Evolutionary conservation across 2,888 invertebrate species (phyloP).

Genomic region (Drosophila meridionalis): DNA sequence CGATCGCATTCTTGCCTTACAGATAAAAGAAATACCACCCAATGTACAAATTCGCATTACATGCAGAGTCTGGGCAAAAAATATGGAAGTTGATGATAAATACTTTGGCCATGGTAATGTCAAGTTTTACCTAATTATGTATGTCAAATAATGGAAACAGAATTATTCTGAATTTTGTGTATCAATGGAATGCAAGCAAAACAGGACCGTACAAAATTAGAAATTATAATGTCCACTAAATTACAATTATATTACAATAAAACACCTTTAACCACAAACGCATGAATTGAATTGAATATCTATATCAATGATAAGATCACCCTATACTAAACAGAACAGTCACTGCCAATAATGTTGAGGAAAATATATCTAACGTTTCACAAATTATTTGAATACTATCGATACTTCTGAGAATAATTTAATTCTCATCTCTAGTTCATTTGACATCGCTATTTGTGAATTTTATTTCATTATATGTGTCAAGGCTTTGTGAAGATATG

Average conservation of each 20-base stretch:
- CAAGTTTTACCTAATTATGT: slow-evolving; percentile 36
- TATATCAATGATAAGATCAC: too few species aligned
- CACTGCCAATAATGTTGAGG: too few species aligned
- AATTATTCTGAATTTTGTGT: neutral
- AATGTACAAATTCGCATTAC: slow-evolving; percentile 24
- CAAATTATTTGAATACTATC: neutral
- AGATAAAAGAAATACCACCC: slow-evolving; percentile 37
- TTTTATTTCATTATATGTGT: slow-evolving; percentile 34
- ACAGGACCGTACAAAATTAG: neutral
- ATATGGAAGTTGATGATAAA: slow-evolving; percentile 40
- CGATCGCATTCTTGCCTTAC: slow-evolving; percentile 52
- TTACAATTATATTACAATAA: neutral
- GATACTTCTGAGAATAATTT: neutral
- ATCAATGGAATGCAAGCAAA: neutral
- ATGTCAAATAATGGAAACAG: neutral
- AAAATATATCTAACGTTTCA: neutral
- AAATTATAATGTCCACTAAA: neutral
- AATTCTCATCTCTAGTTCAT: neutral
- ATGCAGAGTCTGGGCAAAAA: slow-evolving; percentile 63
- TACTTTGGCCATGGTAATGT: slow-evolving; percentile 50
- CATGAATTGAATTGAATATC: too few species aligned
- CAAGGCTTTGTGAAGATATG: slow-evolving; percentile 37
- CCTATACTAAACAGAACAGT: too few species aligned
- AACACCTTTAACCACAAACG: too few species aligned
- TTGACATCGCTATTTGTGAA: neutral